These are phyloP conservation scores for Acanthopleura granulata DNA, from an alignment of 2,888 invertebrate species.

Conservation along the genomic window DNA sequence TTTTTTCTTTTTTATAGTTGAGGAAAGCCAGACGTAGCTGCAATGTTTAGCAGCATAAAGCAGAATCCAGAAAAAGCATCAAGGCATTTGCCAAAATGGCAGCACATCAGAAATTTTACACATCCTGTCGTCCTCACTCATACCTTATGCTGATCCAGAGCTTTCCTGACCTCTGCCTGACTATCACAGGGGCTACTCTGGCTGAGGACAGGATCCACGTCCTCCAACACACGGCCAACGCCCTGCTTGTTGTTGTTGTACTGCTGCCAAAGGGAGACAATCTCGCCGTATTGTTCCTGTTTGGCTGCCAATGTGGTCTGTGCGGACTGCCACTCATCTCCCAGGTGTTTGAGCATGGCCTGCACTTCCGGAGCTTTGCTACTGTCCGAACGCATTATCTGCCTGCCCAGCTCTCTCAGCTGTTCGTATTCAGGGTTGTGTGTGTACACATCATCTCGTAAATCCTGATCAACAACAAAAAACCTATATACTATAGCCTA, in stretches of 20 bases:
- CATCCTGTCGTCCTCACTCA: too few species aligned
- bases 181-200: constrained; percentile 49
- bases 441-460: constrained; percentile 56
- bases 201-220: constrained; percentile 48
- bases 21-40: too few species aligned
- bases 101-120: too few species aligned
- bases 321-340: constrained; percentile 58
- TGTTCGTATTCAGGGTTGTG: constrained; percentile 72
- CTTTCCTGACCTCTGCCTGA: constrained; percentile 55
- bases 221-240: constrained; percentile 49
- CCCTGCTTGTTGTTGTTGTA: constrained; percentile 57
- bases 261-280: constrained; percentile 59
- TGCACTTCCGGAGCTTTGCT: constrained; percentile 50
- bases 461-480: constrained; percentile 40
- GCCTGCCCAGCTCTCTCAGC: constrained; percentile 84
- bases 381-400: constrained; percentile 59
- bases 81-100: too few species aligned
- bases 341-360: constrained; percentile 50
- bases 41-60: too few species aligned
- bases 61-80: too few species aligned
- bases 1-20: too few species aligned
- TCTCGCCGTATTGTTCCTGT: constrained; percentile 47
- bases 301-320: constrained; percentile 51
- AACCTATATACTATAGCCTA: background rate
- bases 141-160: constrained; percentile 65